phyloP scores from a whole-genome alignment of 2,797 vertebrate species.

The Falco naumanni region DNA sequence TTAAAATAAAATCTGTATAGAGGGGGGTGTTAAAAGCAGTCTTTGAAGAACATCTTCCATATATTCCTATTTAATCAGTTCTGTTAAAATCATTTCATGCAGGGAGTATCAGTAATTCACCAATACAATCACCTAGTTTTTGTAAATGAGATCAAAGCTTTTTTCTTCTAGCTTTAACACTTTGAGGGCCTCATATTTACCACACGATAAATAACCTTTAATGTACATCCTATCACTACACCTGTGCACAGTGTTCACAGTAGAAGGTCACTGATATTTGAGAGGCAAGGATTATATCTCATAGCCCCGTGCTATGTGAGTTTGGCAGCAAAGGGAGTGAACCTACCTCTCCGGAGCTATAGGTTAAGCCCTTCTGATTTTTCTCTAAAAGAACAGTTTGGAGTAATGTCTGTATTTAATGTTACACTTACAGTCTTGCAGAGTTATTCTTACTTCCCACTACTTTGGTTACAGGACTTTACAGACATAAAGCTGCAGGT shows the following conservation, averaged over 20 bases:
- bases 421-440: not conserved
- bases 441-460: not conserved
- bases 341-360: not conserved
- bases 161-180: not conserved
- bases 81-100: not conserved
- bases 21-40: not conserved
- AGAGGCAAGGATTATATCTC: not conserved
- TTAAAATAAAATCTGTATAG: conserved; percentile 1
- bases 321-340: not conserved
- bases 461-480: not conserved
- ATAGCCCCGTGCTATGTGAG: not conserved
- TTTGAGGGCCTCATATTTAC: not conserved
- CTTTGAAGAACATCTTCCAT: not conserved
- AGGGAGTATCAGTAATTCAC: not conserved
- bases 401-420: not conserved
- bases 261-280: not conserved
- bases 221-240: not conserved
- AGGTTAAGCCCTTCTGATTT: not conserved
- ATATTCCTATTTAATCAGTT: not conserved
- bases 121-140: not conserved
- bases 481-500: not conserved
- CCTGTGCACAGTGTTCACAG: not conserved
- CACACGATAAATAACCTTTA: not conserved
- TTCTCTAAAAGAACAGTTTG: not conserved
- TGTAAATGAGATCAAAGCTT: not conserved